phyloP scores from a whole-genome alignment of 2,113 vertebrate species.

The Corythaixoides concolor region DNA sequence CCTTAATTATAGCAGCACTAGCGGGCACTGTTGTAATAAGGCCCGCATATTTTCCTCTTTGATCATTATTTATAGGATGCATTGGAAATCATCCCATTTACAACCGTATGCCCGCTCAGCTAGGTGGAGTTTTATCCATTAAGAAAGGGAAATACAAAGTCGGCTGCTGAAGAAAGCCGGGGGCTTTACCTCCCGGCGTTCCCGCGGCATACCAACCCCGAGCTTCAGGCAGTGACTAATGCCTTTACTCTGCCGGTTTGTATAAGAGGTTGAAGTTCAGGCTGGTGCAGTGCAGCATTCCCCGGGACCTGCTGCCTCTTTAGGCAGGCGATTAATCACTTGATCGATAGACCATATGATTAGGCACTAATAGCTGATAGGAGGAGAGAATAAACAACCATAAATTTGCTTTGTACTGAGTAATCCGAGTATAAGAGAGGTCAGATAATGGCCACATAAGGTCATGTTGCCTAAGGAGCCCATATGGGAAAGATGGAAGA shows the following conservation, averaged over 20 bases:
- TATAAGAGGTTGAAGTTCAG: conserved; percentile 82
- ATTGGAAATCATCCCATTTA: conserved; percentile 70
- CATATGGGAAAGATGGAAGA: conserved; percentile 72
- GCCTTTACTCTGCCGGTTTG: conserved; percentile 75
- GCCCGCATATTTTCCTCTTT: conserved; percentile 71
- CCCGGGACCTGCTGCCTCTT: conserved; percentile 78
- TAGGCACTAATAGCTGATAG: conserved; percentile 87
- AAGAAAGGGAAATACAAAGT: conserved; percentile 68
- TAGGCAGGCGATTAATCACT: conserved; percentile 87
- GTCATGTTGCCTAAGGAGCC: conserved; percentile 76
- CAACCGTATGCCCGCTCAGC: conserved; percentile 51
- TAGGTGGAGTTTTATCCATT: conserved; percentile 68
- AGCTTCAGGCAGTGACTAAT: conserved; percentile 74
- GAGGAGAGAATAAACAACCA: conserved; percentile 82
- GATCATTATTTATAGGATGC: conserved; percentile 72
- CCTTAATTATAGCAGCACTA: conserved; percentile 74
- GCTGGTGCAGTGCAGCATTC: conserved; percentile 76
- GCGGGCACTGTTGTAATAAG: conserved; percentile 70
- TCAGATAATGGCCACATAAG: conserved; percentile 80
- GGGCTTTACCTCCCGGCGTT: conserved; percentile 74
- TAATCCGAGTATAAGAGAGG: conserved; percentile 84
- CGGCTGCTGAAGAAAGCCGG: conserved; percentile 51
- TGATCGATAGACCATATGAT: conserved; percentile 90
- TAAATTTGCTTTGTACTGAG: conserved; percentile 81
- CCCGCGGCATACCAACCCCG: conserved; percentile 45